These are phyloP conservation scores for Danio choprae DNA, from an alignment of 2,797 vertebrate species.

Conservation along the genomic window DNA sequence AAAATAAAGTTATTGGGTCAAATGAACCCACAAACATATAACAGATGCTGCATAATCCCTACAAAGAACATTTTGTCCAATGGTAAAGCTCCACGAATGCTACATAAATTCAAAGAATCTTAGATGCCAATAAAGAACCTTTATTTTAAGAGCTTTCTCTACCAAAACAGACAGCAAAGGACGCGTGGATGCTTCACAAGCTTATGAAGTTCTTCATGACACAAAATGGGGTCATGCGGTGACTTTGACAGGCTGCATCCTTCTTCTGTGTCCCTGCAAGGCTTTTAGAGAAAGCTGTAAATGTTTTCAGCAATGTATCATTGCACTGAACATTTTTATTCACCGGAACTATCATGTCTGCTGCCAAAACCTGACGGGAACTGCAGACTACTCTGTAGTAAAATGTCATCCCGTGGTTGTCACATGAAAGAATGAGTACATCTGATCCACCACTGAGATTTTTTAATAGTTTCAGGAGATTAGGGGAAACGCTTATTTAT, in stretches of 20 bases:
- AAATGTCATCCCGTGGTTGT: constrained; percentile 10
- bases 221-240: neutral
- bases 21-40: too few relatives aligned
- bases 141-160: neutral
- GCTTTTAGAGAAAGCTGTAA: neutral
- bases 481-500: neutral
- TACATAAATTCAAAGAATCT: neutral
- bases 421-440: constrained; percentile 9
- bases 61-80: neutral
- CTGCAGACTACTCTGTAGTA: constrained; percentile 3
- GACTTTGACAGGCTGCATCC: neutral
- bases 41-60: too few relatives aligned
- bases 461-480: constrained; percentile 27
- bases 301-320: constrained; percentile 1
- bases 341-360: neutral
- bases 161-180: neutral
- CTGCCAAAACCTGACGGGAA: constrained; percentile 10
- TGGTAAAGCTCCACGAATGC: neutral
- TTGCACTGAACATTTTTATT: neutral
- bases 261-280: neutral
- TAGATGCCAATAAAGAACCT: neutral
- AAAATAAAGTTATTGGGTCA: too few relatives aligned
- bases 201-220: neutral
- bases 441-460: neutral
- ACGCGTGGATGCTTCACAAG: neutral